phyloP scores from a whole-genome alignment of 2,888 invertebrate species.

The Ennomos fuscantarius region DNA sequence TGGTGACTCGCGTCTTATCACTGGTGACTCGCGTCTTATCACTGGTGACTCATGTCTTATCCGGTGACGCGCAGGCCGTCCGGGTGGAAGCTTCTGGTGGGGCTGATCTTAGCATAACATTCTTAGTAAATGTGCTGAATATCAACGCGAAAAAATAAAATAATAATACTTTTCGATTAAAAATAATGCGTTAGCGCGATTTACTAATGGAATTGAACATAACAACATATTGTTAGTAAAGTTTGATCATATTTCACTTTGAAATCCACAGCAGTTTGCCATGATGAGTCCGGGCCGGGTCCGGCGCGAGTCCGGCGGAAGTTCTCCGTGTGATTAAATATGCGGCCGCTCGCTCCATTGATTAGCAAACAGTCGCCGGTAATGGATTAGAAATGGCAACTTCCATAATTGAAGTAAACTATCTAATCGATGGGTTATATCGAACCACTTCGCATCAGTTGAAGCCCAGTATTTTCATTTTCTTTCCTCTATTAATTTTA shows the following conservation, averaged over 20 bases:
- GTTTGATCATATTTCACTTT: constrained; percentile 11
- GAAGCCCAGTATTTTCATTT: too few relatives aligned
- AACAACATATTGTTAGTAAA: too few relatives aligned
- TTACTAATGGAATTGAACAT: too few relatives aligned
- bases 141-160: too few relatives aligned
- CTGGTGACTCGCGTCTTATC: too few relatives aligned
- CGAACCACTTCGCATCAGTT: background rate
- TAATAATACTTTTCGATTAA: background rate
- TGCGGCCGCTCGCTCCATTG: constrained; percentile 1
- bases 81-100: too few relatives aligned
- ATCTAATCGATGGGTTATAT: constrained; percentile 4
- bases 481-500: too few relatives aligned
- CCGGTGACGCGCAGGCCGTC: too few relatives aligned
- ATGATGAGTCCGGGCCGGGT: constrained; percentile 13
- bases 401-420: constrained; percentile 3
- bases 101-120: background rate
- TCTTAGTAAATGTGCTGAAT: too few relatives aligned
- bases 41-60: too few relatives aligned
- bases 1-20: too few relatives aligned
- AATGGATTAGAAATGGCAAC: constrained; percentile 44
- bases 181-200: constrained; percentile 5
- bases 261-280: constrained; percentile 8
- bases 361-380: constrained; percentile 19
- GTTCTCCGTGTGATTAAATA: constrained; percentile 9
- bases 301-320: constrained; percentile 4